These are phyloP conservation scores for Philopotamus ludificatus DNA, from an alignment of 1,140 invertebrate species.

Conservation along the genomic window DNA sequence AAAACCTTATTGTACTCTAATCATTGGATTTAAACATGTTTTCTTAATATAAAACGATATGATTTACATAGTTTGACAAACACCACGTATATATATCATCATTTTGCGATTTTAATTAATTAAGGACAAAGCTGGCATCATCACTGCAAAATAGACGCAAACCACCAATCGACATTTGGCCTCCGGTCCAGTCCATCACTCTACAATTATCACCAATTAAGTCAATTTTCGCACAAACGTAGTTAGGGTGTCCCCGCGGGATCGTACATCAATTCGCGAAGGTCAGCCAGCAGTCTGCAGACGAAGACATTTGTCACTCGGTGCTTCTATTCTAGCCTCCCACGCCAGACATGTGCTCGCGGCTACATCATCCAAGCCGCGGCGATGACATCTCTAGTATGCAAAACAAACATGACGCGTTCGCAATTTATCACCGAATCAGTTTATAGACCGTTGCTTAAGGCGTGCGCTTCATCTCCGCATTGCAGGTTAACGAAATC, in stretches of 20 bases:
- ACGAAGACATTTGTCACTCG: background rate
- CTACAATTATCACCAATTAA: background rate
- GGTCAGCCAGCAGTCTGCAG: background rate
- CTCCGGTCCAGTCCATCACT: too few species aligned
- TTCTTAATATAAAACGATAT: too few species aligned
- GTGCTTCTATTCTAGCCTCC: too few species aligned
- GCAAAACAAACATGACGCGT: background rate
- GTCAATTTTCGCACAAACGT: background rate
- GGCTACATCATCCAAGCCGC: background rate
- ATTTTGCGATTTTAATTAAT: too few species aligned
- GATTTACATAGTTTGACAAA: too few species aligned
- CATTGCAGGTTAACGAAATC: slow-evolving; percentile 21
- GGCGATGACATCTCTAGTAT: background rate
- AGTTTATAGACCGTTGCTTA: too few species aligned
- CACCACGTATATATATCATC: too few species aligned
- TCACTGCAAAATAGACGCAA: background rate
- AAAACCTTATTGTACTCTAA: too few species aligned
- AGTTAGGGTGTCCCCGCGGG: background rate
- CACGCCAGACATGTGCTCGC: too few species aligned
- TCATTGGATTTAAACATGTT: too few species aligned
- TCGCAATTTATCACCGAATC: too few species aligned
- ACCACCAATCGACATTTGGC: background rate
- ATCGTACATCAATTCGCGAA: background rate
- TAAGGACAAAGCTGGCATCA: background rate
- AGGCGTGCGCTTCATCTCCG: too few species aligned